These are phyloP conservation scores for Coptodon bakossiorum DNA, from an alignment of 2,113 vertebrate genomes.

Conservation along the genomic window DNA sequence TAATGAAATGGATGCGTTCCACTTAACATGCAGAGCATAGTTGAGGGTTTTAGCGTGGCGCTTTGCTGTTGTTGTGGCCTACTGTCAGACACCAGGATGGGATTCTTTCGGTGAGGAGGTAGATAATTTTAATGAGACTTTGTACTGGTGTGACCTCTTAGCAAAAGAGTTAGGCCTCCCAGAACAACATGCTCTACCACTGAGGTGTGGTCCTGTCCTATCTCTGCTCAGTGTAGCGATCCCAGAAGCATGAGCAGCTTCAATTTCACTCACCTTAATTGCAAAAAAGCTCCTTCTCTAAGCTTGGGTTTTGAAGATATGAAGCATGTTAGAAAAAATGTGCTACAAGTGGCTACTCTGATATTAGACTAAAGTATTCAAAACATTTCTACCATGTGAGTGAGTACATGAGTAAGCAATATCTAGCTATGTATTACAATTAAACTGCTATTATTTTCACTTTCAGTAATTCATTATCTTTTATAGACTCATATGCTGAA, in stretches of 20 bases:
- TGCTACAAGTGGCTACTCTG: not conserved
- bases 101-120: not conserved
- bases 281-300: not conserved
- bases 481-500: not conserved
- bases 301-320: not conserved
- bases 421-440: not conserved
- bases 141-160: constrained; percentile 15
- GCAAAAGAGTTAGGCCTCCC: constrained; percentile 4
- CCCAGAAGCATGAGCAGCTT: not conserved
- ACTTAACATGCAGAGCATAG: constrained; percentile 40
- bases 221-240: not conserved
- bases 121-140: constrained; percentile 52
- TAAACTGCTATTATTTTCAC: not conserved
- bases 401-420: not conserved
- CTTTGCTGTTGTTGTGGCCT: constrained; percentile 16
- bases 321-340: not conserved
- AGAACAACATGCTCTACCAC: not conserved
- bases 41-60: not conserved
- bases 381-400: not conserved
- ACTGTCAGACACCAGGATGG: constrained; percentile 12
- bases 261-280: not conserved
- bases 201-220: constrained; percentile 17
- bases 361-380: not conserved
- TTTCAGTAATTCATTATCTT: not conserved
- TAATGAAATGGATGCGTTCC: constrained; percentile 24